Evolutionary conservation across 30 jellyfish, hydroid and myxozoan species (phyloP).

Genomic region (Cassiopea andromeda): DNA sequence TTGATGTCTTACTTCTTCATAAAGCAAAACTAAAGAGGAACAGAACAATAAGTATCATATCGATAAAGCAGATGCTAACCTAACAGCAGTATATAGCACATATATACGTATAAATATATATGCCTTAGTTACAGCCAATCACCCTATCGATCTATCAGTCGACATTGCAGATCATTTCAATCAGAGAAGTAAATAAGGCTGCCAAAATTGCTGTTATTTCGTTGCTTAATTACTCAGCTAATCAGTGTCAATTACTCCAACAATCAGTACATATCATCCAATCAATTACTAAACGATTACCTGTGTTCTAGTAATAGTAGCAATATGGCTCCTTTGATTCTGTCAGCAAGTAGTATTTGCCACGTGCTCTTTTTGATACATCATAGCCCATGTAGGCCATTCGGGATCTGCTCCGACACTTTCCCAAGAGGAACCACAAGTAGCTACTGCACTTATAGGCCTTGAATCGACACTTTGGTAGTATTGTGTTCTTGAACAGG

Average conservation of each 20-base stretch:
- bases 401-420: neutral
- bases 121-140: too few relatives aligned
- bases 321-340: conserved; percentile 13
- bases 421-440: neutral
- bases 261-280: neutral
- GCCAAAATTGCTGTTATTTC: too few relatives aligned
- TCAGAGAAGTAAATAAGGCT: too few relatives aligned
- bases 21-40: too few relatives aligned
- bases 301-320: neutral
- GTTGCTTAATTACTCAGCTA: too few relatives aligned
- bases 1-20: too few relatives aligned
- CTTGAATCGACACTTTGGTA: conserved; percentile 9
- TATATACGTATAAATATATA: too few relatives aligned
- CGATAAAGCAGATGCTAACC: too few relatives aligned
- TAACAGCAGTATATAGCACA: too few relatives aligned
- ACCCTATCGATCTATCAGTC: too few relatives aligned
- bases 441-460: neutral
- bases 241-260: neutral
- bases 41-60: too few relatives aligned
- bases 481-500: conserved; percentile 13
- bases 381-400: conserved; percentile 22
- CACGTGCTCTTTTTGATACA: conserved; percentile 16
- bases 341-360: conserved; percentile 10
- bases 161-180: too few relatives aligned
- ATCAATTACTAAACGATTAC: neutral